These are phyloP conservation scores for Paramormyrops kingsleyae DNA, from an alignment of 2,113 vertebrate genomes.

Conservation along the genomic window DNA sequence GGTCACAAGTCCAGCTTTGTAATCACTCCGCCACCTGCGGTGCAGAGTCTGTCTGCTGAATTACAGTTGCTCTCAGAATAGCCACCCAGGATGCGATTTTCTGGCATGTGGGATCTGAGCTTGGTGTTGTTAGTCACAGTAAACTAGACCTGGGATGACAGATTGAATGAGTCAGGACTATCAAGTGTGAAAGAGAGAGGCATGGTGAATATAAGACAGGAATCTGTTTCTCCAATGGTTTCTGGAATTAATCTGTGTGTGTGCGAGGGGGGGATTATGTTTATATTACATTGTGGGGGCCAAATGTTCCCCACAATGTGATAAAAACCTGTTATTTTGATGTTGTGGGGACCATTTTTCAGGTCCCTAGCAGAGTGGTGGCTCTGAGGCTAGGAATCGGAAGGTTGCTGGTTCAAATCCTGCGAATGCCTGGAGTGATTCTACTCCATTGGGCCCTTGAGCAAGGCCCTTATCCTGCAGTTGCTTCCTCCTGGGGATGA, in stretches of 20 bases:
- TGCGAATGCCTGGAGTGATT: too few relatives aligned
- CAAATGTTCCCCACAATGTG: background rate
- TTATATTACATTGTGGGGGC: background rate
- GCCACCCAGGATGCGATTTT: background rate
- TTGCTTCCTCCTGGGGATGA: too few relatives aligned
- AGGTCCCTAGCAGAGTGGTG: background rate
- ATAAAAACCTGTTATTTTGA: background rate
- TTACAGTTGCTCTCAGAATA: background rate
- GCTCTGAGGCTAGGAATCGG: too few relatives aligned
- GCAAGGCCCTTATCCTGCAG: too few relatives aligned
- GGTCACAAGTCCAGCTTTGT: background rate
- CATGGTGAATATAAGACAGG: background rate
- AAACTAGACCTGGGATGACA: slow-evolving; percentile 1
- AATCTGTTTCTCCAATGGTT: background rate
- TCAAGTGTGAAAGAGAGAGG: background rate
- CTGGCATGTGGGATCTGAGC: background rate
- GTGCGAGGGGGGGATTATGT: background rate
- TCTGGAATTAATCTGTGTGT: background rate
- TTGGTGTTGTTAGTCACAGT: background rate
- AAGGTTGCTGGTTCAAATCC: too few relatives aligned
- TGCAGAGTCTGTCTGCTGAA: background rate
- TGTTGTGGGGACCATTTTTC: background rate
- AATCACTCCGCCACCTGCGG: background rate
- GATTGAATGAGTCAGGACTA: slow-evolving; percentile 8
- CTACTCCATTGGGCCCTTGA: too few relatives aligned